Base-by-base conservation (phyloP, 2,113 vertebrate species). In the Channa maculata region DNA sequence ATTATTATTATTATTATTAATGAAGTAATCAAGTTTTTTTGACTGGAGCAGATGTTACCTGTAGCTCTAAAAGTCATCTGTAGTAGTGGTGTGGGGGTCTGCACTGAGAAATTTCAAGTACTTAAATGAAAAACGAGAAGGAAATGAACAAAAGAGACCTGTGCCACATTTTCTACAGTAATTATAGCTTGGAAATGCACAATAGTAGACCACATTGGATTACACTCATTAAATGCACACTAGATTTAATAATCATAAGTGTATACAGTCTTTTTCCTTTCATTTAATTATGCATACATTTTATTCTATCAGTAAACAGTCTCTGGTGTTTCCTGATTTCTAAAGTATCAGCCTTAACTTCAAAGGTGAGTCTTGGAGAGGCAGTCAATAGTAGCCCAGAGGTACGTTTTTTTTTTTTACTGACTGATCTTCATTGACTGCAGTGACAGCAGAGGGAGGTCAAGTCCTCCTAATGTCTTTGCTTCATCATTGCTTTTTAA, bases 101-200 rank as follows among this genome's bases (percentile, higher is more conserved):
- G 24, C 24, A 24, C 24, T 24, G 24, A 55, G 49, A 53, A 74
- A 65, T 54, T 63, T 65, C 73, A 78, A 67, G 85, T 61, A 77
- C 66, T 74, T 75, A 43, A 80, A 81, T 60, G 41, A 68, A 41
- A 55, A 81, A 71, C 39, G 15, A 57, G 44, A 6, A 8, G 9
- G 12, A 15, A 63, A 45, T 36, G 49, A 65, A 61, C 15, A 53
- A 53, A 37, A 24, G 5, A 52, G 15, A 65, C 5, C 39, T 0
- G 0, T 62, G 24, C 73, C 60, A 13, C 39, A 38, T 53, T 9
- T 5, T 64, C 48, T 66, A 8, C 60, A 68, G 55, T n/a, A 46
- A 37, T 41, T 10, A 39, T 50, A 11, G 13, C 46, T 52, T 54
- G n/a, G 24, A 70, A 72, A 55, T 64, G 5, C 8, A 8, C 44